phyloP scores from a whole-genome alignment of 2,113 vertebrate species.

The Burhinus bistriatus region DNA sequence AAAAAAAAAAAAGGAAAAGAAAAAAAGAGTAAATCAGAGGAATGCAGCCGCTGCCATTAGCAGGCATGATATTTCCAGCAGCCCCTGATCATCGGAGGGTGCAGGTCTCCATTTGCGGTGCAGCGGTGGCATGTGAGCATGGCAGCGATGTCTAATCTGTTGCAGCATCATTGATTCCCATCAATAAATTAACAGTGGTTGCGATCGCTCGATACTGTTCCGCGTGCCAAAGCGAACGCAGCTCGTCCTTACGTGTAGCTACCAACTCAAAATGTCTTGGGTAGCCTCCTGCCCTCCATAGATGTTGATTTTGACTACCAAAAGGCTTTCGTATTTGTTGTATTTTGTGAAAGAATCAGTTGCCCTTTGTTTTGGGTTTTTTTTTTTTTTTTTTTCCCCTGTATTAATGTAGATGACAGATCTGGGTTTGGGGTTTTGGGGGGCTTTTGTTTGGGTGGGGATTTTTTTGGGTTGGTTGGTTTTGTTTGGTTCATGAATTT shows the following conservation, averaged over 20 bases:
- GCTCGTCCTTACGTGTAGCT: fast-evolving
- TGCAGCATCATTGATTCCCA: background rate
- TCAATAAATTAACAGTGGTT: background rate
- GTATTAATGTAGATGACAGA: background rate
- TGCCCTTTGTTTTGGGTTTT: too few relatives aligned
- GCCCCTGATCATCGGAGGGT: background rate
- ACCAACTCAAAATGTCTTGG: fast-evolving
- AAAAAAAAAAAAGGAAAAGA: too few relatives aligned
- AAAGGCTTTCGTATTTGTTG: background rate
- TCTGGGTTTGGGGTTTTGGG: background rate
- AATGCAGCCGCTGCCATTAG: background rate
- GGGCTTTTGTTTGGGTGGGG: background rate
- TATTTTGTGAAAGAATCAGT: background rate
- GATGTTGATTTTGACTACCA: background rate
- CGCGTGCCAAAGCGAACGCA: fast-evolving
- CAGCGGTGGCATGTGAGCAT: background rate
- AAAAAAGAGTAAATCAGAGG: background rate
- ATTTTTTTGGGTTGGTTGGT: too few relatives aligned
- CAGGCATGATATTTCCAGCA: background rate
- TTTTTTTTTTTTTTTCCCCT: too few relatives aligned
- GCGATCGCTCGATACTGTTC: background rate
- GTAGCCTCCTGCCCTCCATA: background rate
- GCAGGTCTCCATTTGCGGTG: background rate
- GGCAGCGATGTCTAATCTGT: background rate
- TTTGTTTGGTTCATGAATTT: background rate